Conservation (phyloP, 2,113 vertebrate species). For the Saguinus midas region DNA sequence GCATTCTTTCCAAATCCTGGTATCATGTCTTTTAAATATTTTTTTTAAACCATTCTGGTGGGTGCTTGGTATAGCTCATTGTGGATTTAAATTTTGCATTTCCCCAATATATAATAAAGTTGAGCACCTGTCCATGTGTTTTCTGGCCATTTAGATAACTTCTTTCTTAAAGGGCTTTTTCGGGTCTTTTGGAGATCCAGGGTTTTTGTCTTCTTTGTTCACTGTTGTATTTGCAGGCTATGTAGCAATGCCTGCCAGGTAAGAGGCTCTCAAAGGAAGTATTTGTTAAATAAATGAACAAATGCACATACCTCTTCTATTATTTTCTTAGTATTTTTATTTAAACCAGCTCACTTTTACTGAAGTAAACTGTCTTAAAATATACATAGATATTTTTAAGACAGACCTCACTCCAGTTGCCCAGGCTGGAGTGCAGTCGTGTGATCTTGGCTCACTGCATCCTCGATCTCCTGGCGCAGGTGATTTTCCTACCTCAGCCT, state of each 20-base stretch:
- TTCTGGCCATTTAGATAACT: not conserved
- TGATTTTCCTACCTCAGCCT: no score
- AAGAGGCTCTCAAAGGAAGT: not conserved
- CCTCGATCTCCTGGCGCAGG: no score
- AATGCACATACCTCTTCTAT: not conserved
- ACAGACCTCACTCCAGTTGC: no score
- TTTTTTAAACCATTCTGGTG: not conserved
- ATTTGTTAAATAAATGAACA: not conserved
- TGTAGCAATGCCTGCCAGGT: not conserved
- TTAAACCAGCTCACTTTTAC: conserved; percentile 27
- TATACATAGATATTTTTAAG: no score
- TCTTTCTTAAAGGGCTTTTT: not conserved
- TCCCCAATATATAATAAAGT: not conserved
- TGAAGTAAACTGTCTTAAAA: conserved; percentile 32
- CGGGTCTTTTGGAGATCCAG: not conserved
- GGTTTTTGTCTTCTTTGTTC: not conserved
- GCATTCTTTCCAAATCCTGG: not conserved
- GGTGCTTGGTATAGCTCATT: not conserved
- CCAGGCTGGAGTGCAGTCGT: no score
- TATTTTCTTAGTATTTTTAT: conserved; percentile 12
- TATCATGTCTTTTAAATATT: not conserved
- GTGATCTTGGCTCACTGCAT: no score
- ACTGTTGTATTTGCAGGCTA: not conserved
- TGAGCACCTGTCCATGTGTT: not conserved
- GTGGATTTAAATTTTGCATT: not conserved